Evolutionary conservation across 2,113 vertebrate genomes (phyloP).

Genomic region (Amphilophus citrinellus): DNA sequence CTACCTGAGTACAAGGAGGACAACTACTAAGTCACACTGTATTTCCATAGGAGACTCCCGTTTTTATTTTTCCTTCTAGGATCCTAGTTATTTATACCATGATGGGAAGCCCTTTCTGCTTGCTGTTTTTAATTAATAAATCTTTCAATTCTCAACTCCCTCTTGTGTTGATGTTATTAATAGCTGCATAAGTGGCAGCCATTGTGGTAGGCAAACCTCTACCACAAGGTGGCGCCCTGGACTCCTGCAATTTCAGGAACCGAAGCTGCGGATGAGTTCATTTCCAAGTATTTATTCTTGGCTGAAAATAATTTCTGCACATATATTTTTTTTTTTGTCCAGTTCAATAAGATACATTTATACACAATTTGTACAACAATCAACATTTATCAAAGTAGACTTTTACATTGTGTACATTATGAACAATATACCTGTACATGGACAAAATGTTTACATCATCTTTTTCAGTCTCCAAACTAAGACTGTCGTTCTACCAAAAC

Average conservation of each 20-base stretch:
- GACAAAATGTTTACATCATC: constrained; percentile 24
- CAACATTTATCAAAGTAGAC: constrained; percentile 62
- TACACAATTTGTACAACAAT: constrained; percentile 73
- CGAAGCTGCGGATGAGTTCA: not conserved
- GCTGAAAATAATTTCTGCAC: constrained; percentile 50
- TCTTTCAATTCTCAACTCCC: not conserved
- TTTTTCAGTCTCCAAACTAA: constrained; percentile 42
- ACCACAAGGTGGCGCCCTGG: constrained; percentile 43
- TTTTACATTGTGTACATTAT: constrained; percentile 74
- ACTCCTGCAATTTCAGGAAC: not conserved
- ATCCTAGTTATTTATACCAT: not conserved
- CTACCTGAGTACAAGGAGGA: not conserved
- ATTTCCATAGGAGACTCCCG: not conserved
- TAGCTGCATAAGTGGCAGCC: not conserved
- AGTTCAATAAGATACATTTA: constrained; percentile 69
- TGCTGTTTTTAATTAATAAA: constrained; percentile 12
- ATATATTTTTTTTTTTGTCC: constrained; percentile 19
- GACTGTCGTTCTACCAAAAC: constrained; percentile 40
- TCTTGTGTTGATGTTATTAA: not conserved
- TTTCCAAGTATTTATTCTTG: constrained; percentile 72
- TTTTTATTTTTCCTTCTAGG: not conserved
- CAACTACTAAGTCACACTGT: not conserved
- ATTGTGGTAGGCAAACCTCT: not conserved
- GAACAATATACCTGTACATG: constrained; percentile 64
- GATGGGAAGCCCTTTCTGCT: not conserved